These are phyloP conservation scores for Caenorhabditis sp. DNA, from an alignment of 2,888 invertebrate genomes.

Conservation along the genomic window DNA sequence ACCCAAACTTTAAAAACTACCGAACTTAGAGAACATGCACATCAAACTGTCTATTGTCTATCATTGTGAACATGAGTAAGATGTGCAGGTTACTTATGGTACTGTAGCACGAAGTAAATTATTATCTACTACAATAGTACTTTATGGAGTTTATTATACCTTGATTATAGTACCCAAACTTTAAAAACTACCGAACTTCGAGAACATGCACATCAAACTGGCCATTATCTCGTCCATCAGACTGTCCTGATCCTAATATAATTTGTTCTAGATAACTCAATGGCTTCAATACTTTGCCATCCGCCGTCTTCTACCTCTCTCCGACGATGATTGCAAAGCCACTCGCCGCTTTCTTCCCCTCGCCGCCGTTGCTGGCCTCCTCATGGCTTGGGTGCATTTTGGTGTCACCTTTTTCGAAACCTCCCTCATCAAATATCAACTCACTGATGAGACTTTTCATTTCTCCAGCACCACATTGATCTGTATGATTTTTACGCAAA, in stretches of 20 bases:
- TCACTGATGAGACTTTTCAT: constrained; percentile 60
- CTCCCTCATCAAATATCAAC: constrained; percentile 64
- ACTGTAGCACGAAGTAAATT: no score
- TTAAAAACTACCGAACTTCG: no score
- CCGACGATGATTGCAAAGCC: constrained; percentile 58
- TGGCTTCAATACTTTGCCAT: constrained; percentile 63
- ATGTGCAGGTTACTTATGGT: no score
- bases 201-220: no score
- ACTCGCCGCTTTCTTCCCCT: constrained; percentile 61
- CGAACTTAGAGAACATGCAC: no score
- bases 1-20: no score
- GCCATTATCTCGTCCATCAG: no score
- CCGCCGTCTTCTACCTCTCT: constrained; percentile 59
- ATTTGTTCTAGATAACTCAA: constrained; percentile 43
- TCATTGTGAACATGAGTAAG: no score
- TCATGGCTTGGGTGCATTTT: constrained; percentile 68
- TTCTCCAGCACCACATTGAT: constrained; percentile 60
- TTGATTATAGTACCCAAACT: no score
- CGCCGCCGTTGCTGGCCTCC: constrained; percentile 38
- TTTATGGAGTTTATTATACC: no score
- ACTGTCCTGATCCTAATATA: background rate
- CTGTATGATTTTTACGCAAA: constrained; percentile 70
- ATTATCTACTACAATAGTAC: no score
- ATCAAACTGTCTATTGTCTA: no score
- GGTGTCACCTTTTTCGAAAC: constrained; percentile 66